Conservation (phyloP, 1,140 invertebrate species). For the Cotesia chilonis region DNA sequence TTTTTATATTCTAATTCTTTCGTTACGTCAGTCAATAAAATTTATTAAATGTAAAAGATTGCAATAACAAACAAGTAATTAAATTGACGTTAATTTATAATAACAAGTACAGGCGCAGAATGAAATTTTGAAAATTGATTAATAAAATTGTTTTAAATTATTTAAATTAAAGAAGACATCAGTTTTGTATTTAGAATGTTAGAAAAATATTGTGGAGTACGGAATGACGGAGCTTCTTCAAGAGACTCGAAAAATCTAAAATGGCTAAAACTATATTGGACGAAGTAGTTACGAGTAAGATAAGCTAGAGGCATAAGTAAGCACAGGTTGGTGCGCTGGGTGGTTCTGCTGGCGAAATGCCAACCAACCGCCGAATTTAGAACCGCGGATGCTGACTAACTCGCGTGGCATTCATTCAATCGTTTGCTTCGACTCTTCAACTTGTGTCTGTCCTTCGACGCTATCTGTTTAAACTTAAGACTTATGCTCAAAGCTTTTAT, state of each 20-base stretch:
- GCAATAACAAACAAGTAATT: no score
- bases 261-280: neutral
- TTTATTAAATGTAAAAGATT: no score
- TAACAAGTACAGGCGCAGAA: no score
- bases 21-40: neutral
- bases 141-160: no score
- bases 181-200: no score
- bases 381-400: constrained; percentile 64
- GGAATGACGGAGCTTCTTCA: no score
- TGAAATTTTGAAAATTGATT: no score
- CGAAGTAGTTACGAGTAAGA: neutral
- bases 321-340: constrained; percentile 66
- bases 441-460: constrained; percentile 25
- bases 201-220: no score
- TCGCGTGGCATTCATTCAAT: constrained; percentile 65
- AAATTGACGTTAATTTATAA: no score
- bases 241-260: no score
- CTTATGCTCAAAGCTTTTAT: constrained; percentile 18
- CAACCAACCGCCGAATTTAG: constrained; percentile 64
- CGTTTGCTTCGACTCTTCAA: constrained; percentile 26
- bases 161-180: no score
- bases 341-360: constrained; percentile 63
- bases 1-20: constrained; percentile 19
- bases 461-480: neutral
- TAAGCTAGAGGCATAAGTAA: constrained; percentile 20